A percentile compares a stretch with the other conserved stretches of the same genome.
These are phyloP conservation scores for Galerucella nymphaeae DNA, from an alignment of 2,888 invertebrate genomes.

Conservation along the genomic window DNA sequence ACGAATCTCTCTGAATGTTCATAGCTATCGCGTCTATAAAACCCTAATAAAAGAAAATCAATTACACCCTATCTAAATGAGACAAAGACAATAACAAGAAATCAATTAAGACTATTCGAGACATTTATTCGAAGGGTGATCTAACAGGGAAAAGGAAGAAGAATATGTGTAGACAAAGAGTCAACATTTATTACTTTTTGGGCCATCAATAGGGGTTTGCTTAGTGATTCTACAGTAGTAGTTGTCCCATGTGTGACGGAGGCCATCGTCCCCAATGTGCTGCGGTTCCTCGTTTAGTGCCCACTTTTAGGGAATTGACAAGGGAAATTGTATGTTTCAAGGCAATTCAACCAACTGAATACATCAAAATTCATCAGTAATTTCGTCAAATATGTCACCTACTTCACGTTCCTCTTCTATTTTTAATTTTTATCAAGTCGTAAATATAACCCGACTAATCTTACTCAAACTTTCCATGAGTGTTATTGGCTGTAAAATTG, in stretches of 20 bases:
- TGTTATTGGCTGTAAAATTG: too few species aligned
- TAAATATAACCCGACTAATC: too few species aligned
- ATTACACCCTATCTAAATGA: constrained; percentile 41
- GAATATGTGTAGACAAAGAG: constrained; percentile 45
- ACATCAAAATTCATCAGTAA: not conserved
- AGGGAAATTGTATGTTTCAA: constrained; percentile 31
- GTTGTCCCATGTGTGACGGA: constrained; percentile 38
- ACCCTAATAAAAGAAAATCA: constrained; percentile 34
- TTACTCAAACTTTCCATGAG: too few species aligned
- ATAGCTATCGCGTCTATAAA: not conserved
- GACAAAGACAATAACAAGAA: constrained; percentile 40
- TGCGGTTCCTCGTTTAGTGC: constrained; percentile 35
- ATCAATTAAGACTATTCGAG: constrained; percentile 44
- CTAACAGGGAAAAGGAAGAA: constrained; percentile 20
- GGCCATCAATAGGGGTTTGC: constrained; percentile 45
- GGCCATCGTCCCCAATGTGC: constrained; percentile 23
- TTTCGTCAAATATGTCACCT: not conserved
- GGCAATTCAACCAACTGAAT: constrained; percentile 17
- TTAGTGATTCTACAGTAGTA: constrained; percentile 36
- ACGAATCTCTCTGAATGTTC: too few species aligned
- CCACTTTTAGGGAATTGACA: constrained; percentile 28
- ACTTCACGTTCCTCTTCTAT: not conserved
- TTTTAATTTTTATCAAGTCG: not conserved
- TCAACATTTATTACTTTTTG: constrained; percentile 46
- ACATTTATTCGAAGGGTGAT: constrained; percentile 30